phyloP scores from a whole-genome alignment of 2,797 vertebrate genomes.

The Lutra lutra region DNA sequence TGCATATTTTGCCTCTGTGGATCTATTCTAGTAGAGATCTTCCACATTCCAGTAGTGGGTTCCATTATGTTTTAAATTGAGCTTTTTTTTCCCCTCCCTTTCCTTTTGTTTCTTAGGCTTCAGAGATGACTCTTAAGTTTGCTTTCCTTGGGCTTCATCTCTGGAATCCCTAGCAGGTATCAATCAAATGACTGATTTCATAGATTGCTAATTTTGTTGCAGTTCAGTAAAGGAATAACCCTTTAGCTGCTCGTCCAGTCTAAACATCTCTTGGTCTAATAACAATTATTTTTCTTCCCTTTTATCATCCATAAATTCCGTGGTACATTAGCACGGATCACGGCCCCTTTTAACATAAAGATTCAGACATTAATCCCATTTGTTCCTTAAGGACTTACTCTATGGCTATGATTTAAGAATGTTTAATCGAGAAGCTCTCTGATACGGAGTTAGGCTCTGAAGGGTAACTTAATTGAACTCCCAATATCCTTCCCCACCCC shows the following conservation, averaged over 20 bases:
- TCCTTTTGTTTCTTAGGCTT: background rate
- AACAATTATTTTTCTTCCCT: background rate
- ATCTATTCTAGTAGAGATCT: background rate
- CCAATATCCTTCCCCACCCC: background rate
- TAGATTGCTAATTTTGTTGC: background rate
- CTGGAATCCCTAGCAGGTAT: background rate
- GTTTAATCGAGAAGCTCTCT: background rate
- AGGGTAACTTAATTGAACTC: background rate
- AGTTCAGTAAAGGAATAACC: background rate
- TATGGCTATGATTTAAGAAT: background rate
- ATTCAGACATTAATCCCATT: conserved; percentile 3
- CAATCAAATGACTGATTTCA: background rate
- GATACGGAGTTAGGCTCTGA: background rate
- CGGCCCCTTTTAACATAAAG: background rate
- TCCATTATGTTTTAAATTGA: background rate
- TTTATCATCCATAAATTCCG: background rate
- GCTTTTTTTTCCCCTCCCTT: background rate
- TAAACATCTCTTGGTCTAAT: background rate
- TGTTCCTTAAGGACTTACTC: background rate
- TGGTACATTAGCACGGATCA: background rate
- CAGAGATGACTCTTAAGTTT: background rate
- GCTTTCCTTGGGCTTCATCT: background rate
- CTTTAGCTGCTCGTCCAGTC: background rate
- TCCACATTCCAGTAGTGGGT: background rate
- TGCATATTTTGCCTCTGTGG: background rate